A percentile compares a stretch with the other conserved stretches of the same genome.
phyloP scores from a whole-genome alignment of 2,888 invertebrate species.

The Atethmia centrago region DNA sequence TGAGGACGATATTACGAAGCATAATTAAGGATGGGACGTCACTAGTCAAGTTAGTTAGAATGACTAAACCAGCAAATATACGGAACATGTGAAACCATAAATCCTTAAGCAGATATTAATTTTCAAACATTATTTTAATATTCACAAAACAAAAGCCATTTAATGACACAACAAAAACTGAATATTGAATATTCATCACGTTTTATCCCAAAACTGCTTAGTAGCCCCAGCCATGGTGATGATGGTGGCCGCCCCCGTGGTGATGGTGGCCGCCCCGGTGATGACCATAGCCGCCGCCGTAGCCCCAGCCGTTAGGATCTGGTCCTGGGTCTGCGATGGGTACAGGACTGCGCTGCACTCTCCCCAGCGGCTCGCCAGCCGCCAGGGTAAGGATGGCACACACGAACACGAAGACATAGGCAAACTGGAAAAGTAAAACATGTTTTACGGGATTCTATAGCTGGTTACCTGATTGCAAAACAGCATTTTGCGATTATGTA shows the following conservation, averaged over 20 bases:
- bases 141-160: not conserved
- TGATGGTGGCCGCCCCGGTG: too few relatives aligned
- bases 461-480: not conserved
- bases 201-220: not conserved
- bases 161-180: not conserved
- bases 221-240: not conserved
- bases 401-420: conserved; percentile 3
- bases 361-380: not conserved
- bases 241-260: not conserved
- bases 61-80: too few relatives aligned
- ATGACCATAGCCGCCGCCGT: not conserved
- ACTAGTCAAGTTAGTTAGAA: too few relatives aligned
- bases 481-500: not conserved
- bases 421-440: conserved; percentile 17
- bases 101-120: not conserved
- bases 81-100: too few relatives aligned
- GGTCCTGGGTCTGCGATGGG: conserved; percentile 11
- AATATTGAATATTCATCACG: not conserved
- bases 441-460: not conserved
- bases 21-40: too few relatives aligned
- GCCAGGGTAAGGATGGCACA: conserved; percentile 11
- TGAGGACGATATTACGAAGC: too few relatives aligned
- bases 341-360: conserved; percentile 36
- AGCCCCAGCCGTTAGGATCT: not conserved
- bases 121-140: conserved; percentile 7